A percentile compares a stretch with the other conserved stretches of the same genome.
Conservation (phyloP, 1,140 invertebrate genomes). For the Sycobia sp. region DNA sequence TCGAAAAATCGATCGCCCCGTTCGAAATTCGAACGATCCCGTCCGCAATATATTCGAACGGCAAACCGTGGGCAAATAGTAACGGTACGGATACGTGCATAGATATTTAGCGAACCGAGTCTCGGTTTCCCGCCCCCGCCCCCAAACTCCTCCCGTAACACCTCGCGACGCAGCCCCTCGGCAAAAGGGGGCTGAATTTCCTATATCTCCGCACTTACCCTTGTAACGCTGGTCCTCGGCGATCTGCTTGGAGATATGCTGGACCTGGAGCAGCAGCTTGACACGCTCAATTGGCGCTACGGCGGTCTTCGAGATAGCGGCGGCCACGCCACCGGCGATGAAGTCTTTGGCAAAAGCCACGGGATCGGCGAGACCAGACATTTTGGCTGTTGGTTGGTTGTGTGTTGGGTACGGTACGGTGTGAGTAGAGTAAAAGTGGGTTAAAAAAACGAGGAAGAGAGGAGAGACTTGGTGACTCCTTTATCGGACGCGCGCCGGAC, state of each 20-base stretch:
- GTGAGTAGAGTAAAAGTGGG: conserved; percentile 43
- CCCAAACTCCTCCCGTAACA: too few species aligned
- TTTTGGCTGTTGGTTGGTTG: conserved; percentile 41
- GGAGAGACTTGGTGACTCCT: conserved; percentile 50
- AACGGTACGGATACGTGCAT: too few species aligned
- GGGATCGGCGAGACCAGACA: conserved; percentile 66
- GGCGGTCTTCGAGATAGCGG: conserved; percentile 85
- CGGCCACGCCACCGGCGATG: conserved; percentile 82
- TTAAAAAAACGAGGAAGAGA: conserved; percentile 52
- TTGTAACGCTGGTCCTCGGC: conserved; percentile 79
- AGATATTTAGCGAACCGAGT: too few species aligned
- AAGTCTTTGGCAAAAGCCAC: conserved; percentile 82
- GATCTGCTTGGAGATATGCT: conserved; percentile 86
- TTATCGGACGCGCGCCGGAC: conserved; percentile 59
- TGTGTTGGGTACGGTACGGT: not conserved
- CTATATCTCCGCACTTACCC: conserved; percentile 70
- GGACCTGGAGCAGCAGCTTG: conserved; percentile 87
- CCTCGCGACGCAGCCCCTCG: too few species aligned
- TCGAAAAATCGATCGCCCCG: not conserved
- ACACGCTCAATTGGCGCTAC: conserved; percentile 90
- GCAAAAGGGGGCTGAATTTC: too few species aligned
- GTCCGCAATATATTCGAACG: too few species aligned
- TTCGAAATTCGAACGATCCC: too few species aligned
- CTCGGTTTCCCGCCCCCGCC: too few species aligned
- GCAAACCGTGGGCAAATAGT: too few species aligned